A percentile compares a stretch with the other conserved stretches of the same genome.
These are phyloP conservation scores for Malacoctenus gilli DNA, from an alignment of 2,797 vertebrate genomes.

Conservation along the genomic window DNA sequence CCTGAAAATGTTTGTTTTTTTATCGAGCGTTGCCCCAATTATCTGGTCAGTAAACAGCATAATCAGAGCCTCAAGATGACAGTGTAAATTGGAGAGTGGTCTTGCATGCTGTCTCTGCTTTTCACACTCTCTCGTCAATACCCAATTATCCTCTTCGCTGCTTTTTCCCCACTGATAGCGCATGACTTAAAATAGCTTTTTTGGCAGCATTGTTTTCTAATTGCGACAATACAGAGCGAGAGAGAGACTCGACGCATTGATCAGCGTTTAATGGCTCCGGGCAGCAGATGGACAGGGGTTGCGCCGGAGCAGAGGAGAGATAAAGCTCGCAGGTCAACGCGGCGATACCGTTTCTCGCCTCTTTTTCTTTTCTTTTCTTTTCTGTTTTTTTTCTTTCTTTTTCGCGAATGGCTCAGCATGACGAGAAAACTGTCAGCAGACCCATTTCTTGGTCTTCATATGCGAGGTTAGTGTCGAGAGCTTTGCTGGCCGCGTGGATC, in stretches of 20 bases:
- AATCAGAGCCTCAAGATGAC: slow-evolving; percentile 78
- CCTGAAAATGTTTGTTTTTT: slow-evolving; percentile 73
- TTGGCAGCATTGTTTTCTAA: slow-evolving; percentile 73
- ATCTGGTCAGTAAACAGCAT: slow-evolving; percentile 77
- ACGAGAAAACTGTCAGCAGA: not conserved
- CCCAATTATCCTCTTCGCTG: slow-evolving; percentile 79
- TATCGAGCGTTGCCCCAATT: slow-evolving; percentile 68
- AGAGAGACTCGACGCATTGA: slow-evolving; percentile 70
- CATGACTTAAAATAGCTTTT: slow-evolving; percentile 73
- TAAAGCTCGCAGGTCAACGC: too few species aligned
- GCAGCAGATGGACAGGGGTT: not conserved
- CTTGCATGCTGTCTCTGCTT: slow-evolving; percentile 62
- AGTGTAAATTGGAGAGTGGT: slow-evolving; percentile 74
- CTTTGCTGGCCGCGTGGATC: slow-evolving; percentile 28
- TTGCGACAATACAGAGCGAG: slow-evolving; percentile 73
- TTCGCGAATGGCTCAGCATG: not conserved
- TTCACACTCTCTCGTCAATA: slow-evolving; percentile 80
- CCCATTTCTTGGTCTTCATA: slow-evolving; percentile 12
- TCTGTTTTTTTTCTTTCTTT: slow-evolving; percentile 16
- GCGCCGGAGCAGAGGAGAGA: not conserved
- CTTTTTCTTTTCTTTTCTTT: too few species aligned
- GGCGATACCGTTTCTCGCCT: too few species aligned
- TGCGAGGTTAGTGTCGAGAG: slow-evolving; percentile 7
- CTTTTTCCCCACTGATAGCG: slow-evolving; percentile 61
- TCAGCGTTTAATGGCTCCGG: slow-evolving; percentile 64